phyloP scores from a whole-genome alignment of 2,888 invertebrate genomes.

The Tubulanus polymorphus region DNA sequence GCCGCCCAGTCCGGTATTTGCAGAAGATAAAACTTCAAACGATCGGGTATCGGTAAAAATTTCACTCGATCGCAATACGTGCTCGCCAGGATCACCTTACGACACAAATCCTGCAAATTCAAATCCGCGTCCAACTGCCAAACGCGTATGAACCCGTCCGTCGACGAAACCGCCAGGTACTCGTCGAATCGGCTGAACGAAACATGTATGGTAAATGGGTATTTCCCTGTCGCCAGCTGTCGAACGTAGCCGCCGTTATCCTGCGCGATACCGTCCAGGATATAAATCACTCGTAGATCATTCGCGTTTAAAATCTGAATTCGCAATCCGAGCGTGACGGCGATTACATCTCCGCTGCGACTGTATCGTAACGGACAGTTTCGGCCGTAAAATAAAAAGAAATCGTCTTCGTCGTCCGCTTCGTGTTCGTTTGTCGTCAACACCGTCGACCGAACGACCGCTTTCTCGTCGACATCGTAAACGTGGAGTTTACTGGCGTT shows the following conservation, averaged over 20 bases:
- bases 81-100: conserved; percentile 24
- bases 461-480: conserved; percentile 19
- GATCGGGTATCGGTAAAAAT: conserved; percentile 25
- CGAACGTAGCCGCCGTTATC: conserved; percentile 17
- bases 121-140: conserved; percentile 28
- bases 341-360: conserved; percentile 16
- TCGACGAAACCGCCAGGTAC: conserved; percentile 27
- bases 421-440: conserved; percentile 12
- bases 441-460: conserved; percentile 10
- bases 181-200: conserved; percentile 30
- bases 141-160: conserved; percentile 32
- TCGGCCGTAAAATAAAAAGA: too few relatives aligned
- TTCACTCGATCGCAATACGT: conserved; percentile 22
- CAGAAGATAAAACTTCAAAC: neutral
- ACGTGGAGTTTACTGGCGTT: conserved; percentile 24
- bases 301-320: too few relatives aligned
- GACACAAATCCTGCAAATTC: conserved; percentile 30
- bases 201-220: conserved; percentile 26
- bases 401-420: conserved; percentile 26
- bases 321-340: too few relatives aligned
- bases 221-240: conserved; percentile 8
- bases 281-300: too few relatives aligned
- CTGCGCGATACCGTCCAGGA: conserved; percentile 20
- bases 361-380: conserved; percentile 24
- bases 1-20: too few relatives aligned